A percentile compares a stretch with the other conserved stretches of the same genome.
Conservation (phyloP, 2,113 vertebrate genomes). For the Melanerpes aurifrons region DNA sequence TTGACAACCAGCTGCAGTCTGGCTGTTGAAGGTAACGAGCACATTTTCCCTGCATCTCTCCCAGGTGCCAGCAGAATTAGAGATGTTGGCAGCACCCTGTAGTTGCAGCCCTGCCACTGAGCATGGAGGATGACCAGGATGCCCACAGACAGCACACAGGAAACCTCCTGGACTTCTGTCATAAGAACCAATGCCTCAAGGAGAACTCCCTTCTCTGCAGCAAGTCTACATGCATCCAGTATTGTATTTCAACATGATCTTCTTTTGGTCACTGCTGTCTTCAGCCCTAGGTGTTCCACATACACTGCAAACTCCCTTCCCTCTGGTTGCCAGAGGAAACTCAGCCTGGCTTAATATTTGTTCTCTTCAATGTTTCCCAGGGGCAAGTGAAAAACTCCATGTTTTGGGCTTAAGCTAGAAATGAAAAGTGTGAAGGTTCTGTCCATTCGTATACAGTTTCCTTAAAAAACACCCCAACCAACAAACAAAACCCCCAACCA, state of each 20-base stretch:
- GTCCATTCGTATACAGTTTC: neutral
- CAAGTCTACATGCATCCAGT: neutral
- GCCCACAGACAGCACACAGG: neutral
- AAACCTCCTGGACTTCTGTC: constrained; percentile 22
- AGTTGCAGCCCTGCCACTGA: neutral
- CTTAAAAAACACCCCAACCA: neutral
- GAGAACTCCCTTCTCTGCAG: neutral
- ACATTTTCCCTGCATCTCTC: constrained; percentile 2
- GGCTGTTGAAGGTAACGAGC: neutral
- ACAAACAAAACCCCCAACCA: neutral
- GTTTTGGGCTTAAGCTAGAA: neutral
- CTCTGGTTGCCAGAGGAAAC: neutral
- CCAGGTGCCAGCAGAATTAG: neutral
- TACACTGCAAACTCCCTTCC: neutral
- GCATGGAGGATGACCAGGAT: neutral
- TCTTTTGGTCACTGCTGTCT: neutral
- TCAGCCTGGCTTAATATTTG: neutral
- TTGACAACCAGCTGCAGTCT: constrained; percentile 51
- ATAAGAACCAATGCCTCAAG: neutral
- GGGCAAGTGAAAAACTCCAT: neutral
- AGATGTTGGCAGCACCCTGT: neutral
- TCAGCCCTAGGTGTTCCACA: neutral
- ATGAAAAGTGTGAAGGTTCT: neutral
- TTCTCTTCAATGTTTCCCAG: neutral
- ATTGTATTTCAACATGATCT: neutral